These are phyloP conservation scores for Antennarius maculatus DNA, from an alignment of 2,797 vertebrate species.

Conservation along the genomic window DNA sequence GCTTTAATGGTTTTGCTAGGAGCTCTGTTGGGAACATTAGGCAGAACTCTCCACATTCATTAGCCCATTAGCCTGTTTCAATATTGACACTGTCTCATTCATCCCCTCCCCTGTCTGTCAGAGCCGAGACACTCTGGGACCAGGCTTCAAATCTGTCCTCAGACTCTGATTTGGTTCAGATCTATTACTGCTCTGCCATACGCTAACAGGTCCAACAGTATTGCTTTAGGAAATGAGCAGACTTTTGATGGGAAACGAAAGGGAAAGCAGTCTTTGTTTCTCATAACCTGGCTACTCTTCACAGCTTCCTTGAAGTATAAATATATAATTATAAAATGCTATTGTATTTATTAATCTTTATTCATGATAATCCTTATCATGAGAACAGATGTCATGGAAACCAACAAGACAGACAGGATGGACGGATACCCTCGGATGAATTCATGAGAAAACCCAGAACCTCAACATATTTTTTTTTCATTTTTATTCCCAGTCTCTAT, in stretches of 20 bases:
- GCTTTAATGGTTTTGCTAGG: constrained; percentile 75
- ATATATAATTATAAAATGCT: not conserved
- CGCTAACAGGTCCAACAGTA: constrained; percentile 17
- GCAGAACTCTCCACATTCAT: constrained; percentile 74
- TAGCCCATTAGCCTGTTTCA: constrained; percentile 75
- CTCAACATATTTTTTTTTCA: not conserved
- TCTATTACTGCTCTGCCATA: constrained; percentile 24
- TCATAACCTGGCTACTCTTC: not conserved
- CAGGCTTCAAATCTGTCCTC: constrained; percentile 52
- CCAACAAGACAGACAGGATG: not conserved
- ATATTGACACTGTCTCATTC: constrained; percentile 75
- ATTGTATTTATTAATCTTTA: not conserved
- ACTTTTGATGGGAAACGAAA: not conserved
- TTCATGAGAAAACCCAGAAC: not conserved
- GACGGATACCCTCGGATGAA: not conserved
- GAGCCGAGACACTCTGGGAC: constrained; percentile 54
- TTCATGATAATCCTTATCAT: not conserved
- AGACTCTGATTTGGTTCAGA: constrained; percentile 36
- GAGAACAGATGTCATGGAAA: not conserved
- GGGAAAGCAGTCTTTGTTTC: not conserved
- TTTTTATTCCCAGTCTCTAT: not conserved
- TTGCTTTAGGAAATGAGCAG: constrained; percentile 13
- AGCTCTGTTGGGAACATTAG: constrained; percentile 77
- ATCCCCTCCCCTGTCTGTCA: constrained; percentile 60
- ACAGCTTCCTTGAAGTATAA: not conserved